phyloP scores from a whole-genome alignment of 2,113 vertebrate genomes.

The Vulpes vulpes region DNA sequence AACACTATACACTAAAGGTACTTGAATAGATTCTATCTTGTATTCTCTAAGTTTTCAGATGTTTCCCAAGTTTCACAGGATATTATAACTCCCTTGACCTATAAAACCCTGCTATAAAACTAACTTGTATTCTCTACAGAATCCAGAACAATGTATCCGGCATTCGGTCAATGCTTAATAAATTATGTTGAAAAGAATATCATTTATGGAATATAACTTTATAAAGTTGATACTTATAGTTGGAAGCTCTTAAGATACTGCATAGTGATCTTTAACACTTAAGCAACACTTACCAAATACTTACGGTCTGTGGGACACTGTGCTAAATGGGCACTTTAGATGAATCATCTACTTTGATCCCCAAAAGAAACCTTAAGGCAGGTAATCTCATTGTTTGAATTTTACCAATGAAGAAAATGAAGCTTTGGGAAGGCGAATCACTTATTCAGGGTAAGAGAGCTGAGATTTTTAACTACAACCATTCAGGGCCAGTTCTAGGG shows the following conservation, averaged over 20 bases:
- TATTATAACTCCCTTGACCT: neutral
- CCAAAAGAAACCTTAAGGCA: neutral
- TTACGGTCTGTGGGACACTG: neutral
- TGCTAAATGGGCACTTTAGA: neutral
- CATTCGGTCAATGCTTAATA: neutral
- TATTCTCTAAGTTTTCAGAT: slow-evolving; percentile 25
- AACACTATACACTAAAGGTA: neutral
- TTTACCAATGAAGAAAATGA: neutral
- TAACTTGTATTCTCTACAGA: neutral
- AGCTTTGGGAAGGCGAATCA: neutral
- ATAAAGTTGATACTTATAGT: neutral
- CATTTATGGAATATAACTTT: neutral
- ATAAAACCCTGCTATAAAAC: neutral
- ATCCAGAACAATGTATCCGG: neutral
- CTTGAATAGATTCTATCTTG: neutral
- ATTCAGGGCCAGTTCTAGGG: neutral
- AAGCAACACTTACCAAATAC: neutral
- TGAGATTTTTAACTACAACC: neutral
- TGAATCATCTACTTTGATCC: neutral
- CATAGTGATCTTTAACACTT: neutral
- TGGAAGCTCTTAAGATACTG: neutral
- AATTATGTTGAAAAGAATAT: neutral
- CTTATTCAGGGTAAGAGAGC: neutral
- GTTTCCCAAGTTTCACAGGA: neutral
- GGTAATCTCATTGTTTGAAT: neutral